Evolutionary conservation across 1,140 invertebrate species (phyloP), one percentile per base, ranked within the genome.

Genomic region (Drosophila setifemur): DNA sequence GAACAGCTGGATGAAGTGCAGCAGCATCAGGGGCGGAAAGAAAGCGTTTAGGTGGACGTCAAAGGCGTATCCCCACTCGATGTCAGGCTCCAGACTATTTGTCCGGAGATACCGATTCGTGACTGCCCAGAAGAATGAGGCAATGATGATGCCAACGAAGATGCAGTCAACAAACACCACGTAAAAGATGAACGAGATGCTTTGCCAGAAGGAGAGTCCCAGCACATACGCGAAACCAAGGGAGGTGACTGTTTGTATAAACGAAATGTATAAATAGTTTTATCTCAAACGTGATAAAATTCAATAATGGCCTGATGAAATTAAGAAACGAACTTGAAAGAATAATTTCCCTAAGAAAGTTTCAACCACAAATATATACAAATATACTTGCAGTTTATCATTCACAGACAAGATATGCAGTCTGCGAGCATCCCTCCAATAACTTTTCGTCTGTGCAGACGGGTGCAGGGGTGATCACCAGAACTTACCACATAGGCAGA

Each of bases 21-120:
- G 92, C 72, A 99, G 94, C 55, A 98, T 95, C 16, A 99, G 92
- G 2, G 98, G 94, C 48, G 98, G 98, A 64, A 91, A 99, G 91
- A 98, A 98, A 4, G 98, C 98, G 92, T 99, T 99, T 55, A 99
- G 93, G 92, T 99, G 98, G 31, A 99, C 97, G 91, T 99, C 98
- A 92, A 99, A 99, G 21, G 97, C 95, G 91, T 99, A 99, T 1
- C 96, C 98, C 98, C 98, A 99, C 91, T 99, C 98, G 44, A 99
- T 97, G 91, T 97, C 96, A 31, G 95, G 93, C 25, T 93, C 93
- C 19, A 88, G 70, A 12, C 69, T 90, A 88, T 95, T 94, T 78
- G 94, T 93, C 42, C 95, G 91, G 75, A 99, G 92, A 91, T 97
- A 99, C 76, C 94, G 94, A 91, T 99, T 99, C 31, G 67, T 88